A percentile compares a stretch with the other conserved stretches of the same genome.
These are phyloP conservation scores for Lepidocolaptes lacrymiger DNA, from an alignment of 2,797 vertebrate species.

Conservation along the genomic window DNA sequence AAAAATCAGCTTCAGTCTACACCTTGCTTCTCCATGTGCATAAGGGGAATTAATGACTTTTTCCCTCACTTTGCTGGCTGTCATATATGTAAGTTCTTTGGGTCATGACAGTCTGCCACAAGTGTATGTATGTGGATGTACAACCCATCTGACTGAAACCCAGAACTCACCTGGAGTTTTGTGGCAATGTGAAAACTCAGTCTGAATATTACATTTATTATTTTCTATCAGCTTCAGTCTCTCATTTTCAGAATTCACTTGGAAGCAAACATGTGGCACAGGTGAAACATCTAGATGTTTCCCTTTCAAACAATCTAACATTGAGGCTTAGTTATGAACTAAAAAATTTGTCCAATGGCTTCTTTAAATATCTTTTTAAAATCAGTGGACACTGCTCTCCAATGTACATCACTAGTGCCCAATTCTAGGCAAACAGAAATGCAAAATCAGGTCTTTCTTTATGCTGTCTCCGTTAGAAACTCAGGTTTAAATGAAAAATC, in stretches of 20 bases:
- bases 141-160: not conserved
- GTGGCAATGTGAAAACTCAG: not conserved
- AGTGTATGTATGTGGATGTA: no score
- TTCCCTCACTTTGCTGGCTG: not conserved
- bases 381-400: not conserved
- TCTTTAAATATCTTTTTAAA: not conserved
- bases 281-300: accelerated
- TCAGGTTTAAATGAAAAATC: not conserved
- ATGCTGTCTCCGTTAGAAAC: not conserved
- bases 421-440: not conserved
- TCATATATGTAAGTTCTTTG: not conserved
- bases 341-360: not conserved
- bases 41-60: not conserved
- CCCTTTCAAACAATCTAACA: not conserved
- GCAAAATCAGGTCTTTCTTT: not conserved
- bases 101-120: not conserved
- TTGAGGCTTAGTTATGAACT: not conserved
- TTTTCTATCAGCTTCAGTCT: not conserved
- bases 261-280: not conserved
- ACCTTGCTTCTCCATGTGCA: not conserved
- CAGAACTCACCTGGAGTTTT: not conserved
- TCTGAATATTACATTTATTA: not conserved
- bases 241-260: not conserved
- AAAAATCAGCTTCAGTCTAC: not conserved
- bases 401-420: not conserved